Evolutionary conservation across 2,113 vertebrate species (phyloP).

Genomic region (Plectropomus leopardus): DNA sequence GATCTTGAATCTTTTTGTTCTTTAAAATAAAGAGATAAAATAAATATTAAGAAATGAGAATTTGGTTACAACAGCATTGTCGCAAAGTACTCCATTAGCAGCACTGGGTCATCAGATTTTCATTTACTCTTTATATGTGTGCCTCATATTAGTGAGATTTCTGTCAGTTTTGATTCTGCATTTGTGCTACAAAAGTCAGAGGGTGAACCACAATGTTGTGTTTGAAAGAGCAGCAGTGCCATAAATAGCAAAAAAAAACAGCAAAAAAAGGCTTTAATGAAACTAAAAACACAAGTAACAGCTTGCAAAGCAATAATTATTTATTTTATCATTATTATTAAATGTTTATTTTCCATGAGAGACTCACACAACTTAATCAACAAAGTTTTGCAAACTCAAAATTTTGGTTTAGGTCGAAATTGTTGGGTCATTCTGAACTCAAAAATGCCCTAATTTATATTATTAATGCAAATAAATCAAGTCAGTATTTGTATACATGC

Average conservation of each 20-base stretch:
- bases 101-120: neutral
- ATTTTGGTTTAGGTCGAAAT: neutral
- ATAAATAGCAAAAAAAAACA: neutral
- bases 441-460: neutral
- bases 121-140: neutral
- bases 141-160: neutral
- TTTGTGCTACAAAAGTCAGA: neutral
- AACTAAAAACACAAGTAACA: neutral
- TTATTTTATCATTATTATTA: too few species aligned
- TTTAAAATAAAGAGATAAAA: neutral
- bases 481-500: neutral
- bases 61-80: neutral
- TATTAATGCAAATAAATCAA: neutral
- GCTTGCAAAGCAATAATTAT: neutral
- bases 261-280: too few species aligned
- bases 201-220: neutral
- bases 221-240: neutral
- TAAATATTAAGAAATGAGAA: neutral
- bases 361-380: too few species aligned
- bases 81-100: neutral
- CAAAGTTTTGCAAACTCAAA: neutral
- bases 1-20: neutral
- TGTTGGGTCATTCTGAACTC: neutral
- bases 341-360: too few species aligned
- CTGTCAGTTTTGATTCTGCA: neutral